These are phyloP conservation scores for Lordiphosa clarofinis DNA, from an alignment of 1,140 invertebrate genomes.

Conservation along the genomic window DNA sequence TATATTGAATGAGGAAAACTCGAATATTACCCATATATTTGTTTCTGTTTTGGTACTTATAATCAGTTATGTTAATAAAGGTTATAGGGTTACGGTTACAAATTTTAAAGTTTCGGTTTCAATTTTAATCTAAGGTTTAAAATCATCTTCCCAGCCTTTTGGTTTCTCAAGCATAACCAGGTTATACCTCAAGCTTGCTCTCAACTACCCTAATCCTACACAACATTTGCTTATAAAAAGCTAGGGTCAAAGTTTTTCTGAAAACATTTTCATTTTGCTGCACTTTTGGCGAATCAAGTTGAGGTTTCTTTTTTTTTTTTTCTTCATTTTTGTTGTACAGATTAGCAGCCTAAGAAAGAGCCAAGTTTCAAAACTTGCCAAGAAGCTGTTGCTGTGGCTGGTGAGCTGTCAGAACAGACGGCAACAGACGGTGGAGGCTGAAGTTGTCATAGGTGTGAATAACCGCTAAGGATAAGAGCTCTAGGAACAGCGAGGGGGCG, in stretches of 20 bases:
- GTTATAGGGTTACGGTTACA: too few relatives aligned
- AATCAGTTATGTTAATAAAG: too few relatives aligned
- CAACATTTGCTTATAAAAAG: slow-evolving; percentile 7
- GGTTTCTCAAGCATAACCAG: too few relatives aligned
- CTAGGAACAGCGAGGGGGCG: slow-evolving; percentile 1
- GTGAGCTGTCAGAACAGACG: slow-evolving; percentile 2
- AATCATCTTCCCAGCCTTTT: too few relatives aligned
- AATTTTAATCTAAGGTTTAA: too few relatives aligned
- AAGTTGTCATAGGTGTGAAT: slow-evolving; percentile 60
- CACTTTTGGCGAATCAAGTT: slow-evolving; percentile 34
- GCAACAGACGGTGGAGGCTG: slow-evolving; percentile 3
- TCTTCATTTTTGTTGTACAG: slow-evolving; percentile 27
- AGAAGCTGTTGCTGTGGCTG: slow-evolving; percentile 7
- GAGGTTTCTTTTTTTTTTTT: slow-evolving; percentile 29
- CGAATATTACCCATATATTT: too few relatives aligned
- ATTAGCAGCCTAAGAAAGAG: slow-evolving; percentile 35
- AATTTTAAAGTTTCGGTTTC: too few relatives aligned
- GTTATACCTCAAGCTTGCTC: too few relatives aligned
- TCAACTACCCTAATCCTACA: not conserved
- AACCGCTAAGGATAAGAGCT: slow-evolving; percentile 43
- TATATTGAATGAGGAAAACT: too few relatives aligned
- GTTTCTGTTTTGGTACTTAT: too few relatives aligned
- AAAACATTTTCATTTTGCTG: slow-evolving; percentile 43
- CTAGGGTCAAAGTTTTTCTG: slow-evolving; percentile 31
- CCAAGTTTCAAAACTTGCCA: slow-evolving; percentile 14